Evolutionary conservation across 2,113 vertebrate species (phyloP).

Genomic region (Danionella cerebrum): DNA sequence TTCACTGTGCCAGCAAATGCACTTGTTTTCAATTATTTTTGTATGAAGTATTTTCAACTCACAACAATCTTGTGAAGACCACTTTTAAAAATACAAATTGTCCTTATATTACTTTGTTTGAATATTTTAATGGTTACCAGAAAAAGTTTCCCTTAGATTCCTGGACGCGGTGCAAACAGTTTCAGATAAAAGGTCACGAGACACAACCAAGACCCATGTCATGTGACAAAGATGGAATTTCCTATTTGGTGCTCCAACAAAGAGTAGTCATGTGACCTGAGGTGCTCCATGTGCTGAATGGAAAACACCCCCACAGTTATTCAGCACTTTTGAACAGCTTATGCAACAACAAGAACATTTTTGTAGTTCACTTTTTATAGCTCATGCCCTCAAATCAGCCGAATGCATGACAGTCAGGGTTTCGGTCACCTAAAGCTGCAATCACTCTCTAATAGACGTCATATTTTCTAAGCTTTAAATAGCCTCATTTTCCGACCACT

Average conservation of each 20-base stretch:
- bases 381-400: not conserved
- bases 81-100: too few relatives aligned
- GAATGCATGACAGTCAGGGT: not conserved
- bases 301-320: conserved; percentile 21
- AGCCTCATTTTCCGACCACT: not conserved
- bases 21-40: too few relatives aligned
- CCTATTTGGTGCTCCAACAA: conserved; percentile 24
- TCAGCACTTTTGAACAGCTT: conserved; percentile 22
- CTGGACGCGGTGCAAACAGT: conserved; percentile 22
- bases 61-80: too few relatives aligned
- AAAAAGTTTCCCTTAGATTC: not conserved
- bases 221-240: conserved; percentile 49
- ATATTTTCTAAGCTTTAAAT: not conserved
- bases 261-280: conserved; percentile 32
- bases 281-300: not conserved
- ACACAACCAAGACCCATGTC: conserved; percentile 15
- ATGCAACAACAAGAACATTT: conserved; percentile 16
- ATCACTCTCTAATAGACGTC: not conserved
- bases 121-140: conserved; percentile 1
- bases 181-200: conserved; percentile 25
- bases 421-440: not conserved
- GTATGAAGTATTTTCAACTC: too few relatives aligned
- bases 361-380: not conserved
- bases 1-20: too few relatives aligned
- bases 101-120: conserved; percentile 7